These are phyloP conservation scores for Crotalus helleri DNA, from an alignment of 2,113 vertebrate genomes.

Conservation along the genomic window DNA sequence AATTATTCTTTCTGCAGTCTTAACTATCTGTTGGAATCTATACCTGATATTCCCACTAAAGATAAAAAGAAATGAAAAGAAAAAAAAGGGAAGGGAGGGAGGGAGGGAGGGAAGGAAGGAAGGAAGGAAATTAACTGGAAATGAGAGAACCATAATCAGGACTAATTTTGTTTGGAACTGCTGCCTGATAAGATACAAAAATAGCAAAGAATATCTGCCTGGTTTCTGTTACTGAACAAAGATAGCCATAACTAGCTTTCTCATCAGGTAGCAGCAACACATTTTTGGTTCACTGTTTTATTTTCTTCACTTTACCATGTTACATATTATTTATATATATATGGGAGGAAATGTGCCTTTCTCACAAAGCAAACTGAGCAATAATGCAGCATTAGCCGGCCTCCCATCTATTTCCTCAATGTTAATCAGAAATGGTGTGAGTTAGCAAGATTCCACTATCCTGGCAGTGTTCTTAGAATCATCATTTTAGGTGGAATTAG, in stretches of 20 bases:
- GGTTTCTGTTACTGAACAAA: neutral
- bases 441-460: neutral
- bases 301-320: neutral
- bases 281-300: neutral
- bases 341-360: neutral
- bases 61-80: constrained; percentile 53
- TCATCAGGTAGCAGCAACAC: neutral
- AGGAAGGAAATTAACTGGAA: constrained; percentile 35
- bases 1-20: neutral
- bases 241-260: neutral
- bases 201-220: neutral
- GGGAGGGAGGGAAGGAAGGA: constrained; percentile 47
- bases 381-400: neutral
- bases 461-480: neutral
- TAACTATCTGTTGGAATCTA: neutral
- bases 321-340: neutral
- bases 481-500: neutral
- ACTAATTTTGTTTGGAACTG: constrained; percentile 12
- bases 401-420: neutral
- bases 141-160: constrained; percentile 10
- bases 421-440: neutral
- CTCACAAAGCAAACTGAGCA: neutral
- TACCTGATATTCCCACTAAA: neutral
- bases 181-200: neutral
- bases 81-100: constrained; percentile 4